Conservation (phyloP, 2,113 vertebrate species). For the Muscicapa adusta region DNA sequence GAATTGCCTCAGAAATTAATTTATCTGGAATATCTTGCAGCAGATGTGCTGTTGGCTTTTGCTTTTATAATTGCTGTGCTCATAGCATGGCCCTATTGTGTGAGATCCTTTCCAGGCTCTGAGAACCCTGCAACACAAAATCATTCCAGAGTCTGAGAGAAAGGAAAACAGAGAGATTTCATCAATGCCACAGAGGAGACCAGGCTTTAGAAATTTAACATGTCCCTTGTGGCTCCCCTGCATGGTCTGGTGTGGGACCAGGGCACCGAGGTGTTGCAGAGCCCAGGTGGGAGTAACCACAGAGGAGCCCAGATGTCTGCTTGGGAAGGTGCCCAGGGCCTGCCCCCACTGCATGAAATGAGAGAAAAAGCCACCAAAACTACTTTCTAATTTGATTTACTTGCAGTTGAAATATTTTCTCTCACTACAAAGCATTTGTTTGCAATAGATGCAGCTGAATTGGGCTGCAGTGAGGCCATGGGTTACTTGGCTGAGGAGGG, state of each 20-base stretch:
- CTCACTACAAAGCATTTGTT: neutral
- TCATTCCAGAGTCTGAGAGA: neutral
- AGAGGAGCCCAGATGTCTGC: neutral
- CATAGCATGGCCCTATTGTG: fast-evolving
- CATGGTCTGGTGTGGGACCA: neutral
- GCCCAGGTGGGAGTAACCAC: fast-evolving
- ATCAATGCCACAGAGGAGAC: neutral
- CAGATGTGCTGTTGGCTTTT: neutral
- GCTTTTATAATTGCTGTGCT: neutral
- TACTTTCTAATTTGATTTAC: neutral
- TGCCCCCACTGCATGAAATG: neutral
- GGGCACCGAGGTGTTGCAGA: fast-evolving
- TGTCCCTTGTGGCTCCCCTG: neutral
- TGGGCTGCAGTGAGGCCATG: neutral
- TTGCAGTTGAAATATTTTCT: neutral
- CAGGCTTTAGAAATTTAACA: neutral
- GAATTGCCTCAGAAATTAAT: slow-evolving; percentile 12
- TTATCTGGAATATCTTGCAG: neutral
- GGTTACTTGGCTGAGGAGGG: neutral
- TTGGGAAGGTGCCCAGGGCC: neutral
- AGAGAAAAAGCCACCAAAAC: neutral
- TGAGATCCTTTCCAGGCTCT: neutral
- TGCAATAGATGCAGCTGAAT: neutral
- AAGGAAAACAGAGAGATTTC: neutral
- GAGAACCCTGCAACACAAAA: neutral